Conservation (phyloP, 2,113 vertebrate species). For the Bungarus multicinctus region DNA sequence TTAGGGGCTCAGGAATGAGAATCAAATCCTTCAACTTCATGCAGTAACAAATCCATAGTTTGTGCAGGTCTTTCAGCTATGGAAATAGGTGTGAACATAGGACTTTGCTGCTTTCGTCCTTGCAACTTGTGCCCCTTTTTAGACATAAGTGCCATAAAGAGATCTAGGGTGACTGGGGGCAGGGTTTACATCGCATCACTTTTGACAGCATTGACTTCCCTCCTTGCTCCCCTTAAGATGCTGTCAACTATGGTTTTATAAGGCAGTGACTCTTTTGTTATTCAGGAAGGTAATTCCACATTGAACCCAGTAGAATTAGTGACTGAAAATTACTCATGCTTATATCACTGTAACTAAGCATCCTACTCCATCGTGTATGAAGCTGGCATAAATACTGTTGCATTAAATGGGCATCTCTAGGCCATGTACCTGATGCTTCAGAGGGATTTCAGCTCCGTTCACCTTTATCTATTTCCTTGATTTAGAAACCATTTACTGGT, state of each 20-base stretch:
- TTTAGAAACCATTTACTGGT: not conserved
- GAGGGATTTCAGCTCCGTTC: not conserved
- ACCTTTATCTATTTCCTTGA: not conserved
- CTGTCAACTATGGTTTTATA: not conserved
- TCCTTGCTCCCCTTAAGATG: not conserved
- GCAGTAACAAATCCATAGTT: not conserved
- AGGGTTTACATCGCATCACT: not conserved
- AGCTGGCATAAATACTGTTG: not conserved
- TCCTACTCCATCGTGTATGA: not conserved
- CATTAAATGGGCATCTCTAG: not conserved
- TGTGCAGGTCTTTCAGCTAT: not conserved
- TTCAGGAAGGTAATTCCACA: not conserved
- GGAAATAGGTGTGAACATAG: not conserved
- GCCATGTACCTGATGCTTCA: not conserved
- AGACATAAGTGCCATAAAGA: not conserved
- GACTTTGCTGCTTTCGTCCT: not conserved
- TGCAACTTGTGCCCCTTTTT: not conserved
- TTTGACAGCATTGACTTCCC: not conserved
- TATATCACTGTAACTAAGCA: not conserved
- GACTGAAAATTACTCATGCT: not conserved
- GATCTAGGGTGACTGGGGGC: not conserved
- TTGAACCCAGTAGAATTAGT: not conserved
- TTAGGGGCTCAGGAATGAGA: not conserved
- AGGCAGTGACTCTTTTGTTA: not conserved
- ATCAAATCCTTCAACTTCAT: not conserved